Percentiles rank a stretch among this genome's conserved stretches.
These are phyloP conservation scores for Cosmorhoe ocellata DNA, from an alignment of 2,888 invertebrate species.

Conservation along the genomic window DNA sequence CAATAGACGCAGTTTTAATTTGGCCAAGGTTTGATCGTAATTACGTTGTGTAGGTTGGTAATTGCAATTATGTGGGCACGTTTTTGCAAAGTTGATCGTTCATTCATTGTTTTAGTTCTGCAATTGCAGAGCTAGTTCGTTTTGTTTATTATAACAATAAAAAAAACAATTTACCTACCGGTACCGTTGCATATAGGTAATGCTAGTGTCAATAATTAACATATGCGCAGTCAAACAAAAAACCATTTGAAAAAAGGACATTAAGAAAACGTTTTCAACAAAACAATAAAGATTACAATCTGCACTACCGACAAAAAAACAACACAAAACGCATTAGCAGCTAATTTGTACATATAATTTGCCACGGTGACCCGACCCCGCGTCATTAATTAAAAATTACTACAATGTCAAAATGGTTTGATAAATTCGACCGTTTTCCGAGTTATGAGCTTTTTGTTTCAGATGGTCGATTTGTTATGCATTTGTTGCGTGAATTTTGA, in stretches of 20 bases:
- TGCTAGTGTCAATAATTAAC: too few species aligned
- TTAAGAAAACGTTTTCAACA: constrained; percentile 2
- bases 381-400: constrained; percentile 65
- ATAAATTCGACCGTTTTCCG: constrained; percentile 61
- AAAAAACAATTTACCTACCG: too few species aligned
- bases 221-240: too few species aligned
- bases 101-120: constrained; percentile 5
- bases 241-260: background rate
- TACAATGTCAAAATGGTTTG: constrained; percentile 60
- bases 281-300: constrained; percentile 24
- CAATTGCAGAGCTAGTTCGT: too few species aligned
- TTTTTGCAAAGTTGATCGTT: background rate
- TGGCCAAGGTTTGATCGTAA: constrained; percentile 8
- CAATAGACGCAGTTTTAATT: constrained; percentile 22
- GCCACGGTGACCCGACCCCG: constrained; percentile 60
- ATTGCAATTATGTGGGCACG: constrained; percentile 1
- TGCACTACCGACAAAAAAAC: constrained; percentile 46
- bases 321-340: constrained; percentile 64
- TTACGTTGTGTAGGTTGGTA: constrained; percentile 3
- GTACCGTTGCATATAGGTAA: too few species aligned
- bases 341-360: constrained; percentile 68
- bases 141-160: too few species aligned
- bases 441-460: constrained; percentile 57
- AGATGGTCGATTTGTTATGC: constrained; percentile 55
- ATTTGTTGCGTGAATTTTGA: constrained; percentile 33